phyloP scores from a whole-genome alignment of 2,113 vertebrate genomes.

The Synodontis membranacea region DNA sequence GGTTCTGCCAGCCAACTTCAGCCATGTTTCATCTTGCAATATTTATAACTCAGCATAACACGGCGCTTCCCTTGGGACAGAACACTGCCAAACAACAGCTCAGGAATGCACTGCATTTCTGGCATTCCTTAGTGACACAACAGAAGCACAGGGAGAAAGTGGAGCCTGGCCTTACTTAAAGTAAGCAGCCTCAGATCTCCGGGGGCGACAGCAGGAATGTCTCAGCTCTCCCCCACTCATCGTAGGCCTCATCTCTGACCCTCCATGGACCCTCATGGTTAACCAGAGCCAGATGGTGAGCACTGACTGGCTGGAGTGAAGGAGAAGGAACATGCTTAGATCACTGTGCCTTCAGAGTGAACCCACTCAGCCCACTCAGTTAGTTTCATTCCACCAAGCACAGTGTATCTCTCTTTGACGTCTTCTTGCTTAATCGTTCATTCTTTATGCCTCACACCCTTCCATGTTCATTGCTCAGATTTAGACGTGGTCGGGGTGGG shows the following conservation, averaged over 20 bases:
- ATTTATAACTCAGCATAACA: slow-evolving; percentile 38
- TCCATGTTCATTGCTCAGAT: not conserved
- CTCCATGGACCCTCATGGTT: slow-evolving; percentile 42
- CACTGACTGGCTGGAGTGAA: slow-evolving; percentile 24
- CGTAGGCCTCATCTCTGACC: slow-evolving; percentile 36
- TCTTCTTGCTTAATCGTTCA: not conserved
- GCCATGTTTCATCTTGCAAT: slow-evolving; percentile 14
- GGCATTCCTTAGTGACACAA: slow-evolving; percentile 46
- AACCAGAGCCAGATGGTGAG: slow-evolving; percentile 54
- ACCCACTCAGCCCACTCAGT: not conserved
- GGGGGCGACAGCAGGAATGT: slow-evolving; percentile 53
- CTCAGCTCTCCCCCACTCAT: slow-evolving; percentile 38
- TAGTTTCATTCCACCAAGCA: not conserved
- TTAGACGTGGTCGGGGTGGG: not conserved
- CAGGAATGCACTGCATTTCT: slow-evolving; percentile 44
- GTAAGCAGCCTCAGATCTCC: slow-evolving; percentile 45
- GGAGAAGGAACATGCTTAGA: not conserved
- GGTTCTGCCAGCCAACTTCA: not conserved
- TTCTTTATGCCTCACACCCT: not conserved
- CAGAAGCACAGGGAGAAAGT: slow-evolving; percentile 17
- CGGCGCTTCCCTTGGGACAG: slow-evolving; percentile 7
- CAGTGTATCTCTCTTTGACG: not conserved
- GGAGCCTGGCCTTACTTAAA: slow-evolving; percentile 27
- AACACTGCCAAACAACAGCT: slow-evolving; percentile 28
- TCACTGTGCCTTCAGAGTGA: slow-evolving; percentile 1